Evolutionary conservation across 2,797 vertebrate species (phyloP), one percentile per base, ranked within the genome.

Genomic region (Menidia menidia): DNA sequence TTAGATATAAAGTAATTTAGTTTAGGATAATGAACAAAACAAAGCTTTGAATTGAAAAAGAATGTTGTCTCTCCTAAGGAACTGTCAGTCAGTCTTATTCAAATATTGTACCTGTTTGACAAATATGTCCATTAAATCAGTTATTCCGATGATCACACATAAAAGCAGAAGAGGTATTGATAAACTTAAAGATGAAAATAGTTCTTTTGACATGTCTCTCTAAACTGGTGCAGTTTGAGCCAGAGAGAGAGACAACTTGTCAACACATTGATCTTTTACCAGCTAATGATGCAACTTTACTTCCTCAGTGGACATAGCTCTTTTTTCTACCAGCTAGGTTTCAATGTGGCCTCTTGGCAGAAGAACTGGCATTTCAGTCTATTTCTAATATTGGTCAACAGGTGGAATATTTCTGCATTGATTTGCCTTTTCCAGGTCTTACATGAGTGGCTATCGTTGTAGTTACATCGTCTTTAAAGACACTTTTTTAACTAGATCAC

Each of bases 81-180:
- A 71, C 58, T 59, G 30, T 64, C 64, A 64, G 19, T 41, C 64
- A 76, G 39, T 45, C 55, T 32, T 70, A 58, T 72, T 82, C 25
- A 63, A 25, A 67, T 44, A 64, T 66, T 43, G 41, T 59, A 50
- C 50, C 35, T 75, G n/a, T 76, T 77, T 73, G 47, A 80, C 60
- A 60, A 66, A 59, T 63, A 16, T 47, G n/a, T 59, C 77, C 57
- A 60, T 75, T 63, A 65, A 75, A 33, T 15, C 39, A 53, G 55
- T 67, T 47, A 48, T 35, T 41, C 9, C 56, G 25, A 58, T 73
- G 57, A 54, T 60, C 47, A 57, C 2, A 43, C 62, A 64, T 39
- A 64, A 58, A 63, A 55, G 35, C 25, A 66, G 31, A 9, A 60
- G 48, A 25, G 19, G 39, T 43, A n/a, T 60, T 62, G 45, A 68